Evolutionary conservation across 2,888 invertebrate species (phyloP), one percentile per base, ranked within the genome.

Genomic region (Ichneumon xanthorius): DNA sequence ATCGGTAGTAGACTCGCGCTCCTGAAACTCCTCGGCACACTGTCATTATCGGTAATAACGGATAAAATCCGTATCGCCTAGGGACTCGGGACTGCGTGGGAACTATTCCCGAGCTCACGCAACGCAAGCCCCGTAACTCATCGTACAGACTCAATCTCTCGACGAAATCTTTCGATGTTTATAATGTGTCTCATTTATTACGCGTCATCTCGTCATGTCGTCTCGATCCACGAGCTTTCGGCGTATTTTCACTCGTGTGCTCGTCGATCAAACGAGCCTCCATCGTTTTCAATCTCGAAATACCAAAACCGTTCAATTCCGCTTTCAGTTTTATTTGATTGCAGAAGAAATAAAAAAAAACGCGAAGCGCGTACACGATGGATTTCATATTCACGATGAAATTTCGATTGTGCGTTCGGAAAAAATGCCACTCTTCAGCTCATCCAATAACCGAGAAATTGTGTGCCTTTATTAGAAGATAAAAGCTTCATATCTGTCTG

Each of bases 31-130:
- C 30, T 4, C 70, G 48, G 75, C 63, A 22, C 79, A 68, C 48
- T 72, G 68, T 83, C 79, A 83, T 83, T 83, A 83, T 83, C 68
- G 30, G 70, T 83, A 83, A 83, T 83, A 79, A 73, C 83, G 72
- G 61, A 53, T 79, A 16, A 79, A 68, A 75, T 73, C 30, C 70
- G 26, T 48, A 73, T 48, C 79, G 70, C 80, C 83, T 55, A 75
- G 63, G 80, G 83, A 75, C 70, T 76, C 63, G 71, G 16, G 53
- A 58, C 45, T 82, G 40, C 83, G 79, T 83, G 75, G 48, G 75
- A 83, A 80, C 79, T 70, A 75, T 75, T 75, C 45, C 45, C 30
- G 61, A 70, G 50, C 53, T 50, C 83, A 83, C 83, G 79, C 79
- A 80, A 80, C 63, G 63, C 40, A 26, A 22, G 40, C 7, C 37